Base-by-base conservation (phyloP, 2,113 vertebrate species). In the Chamaetylas fuelleborni region DNA sequence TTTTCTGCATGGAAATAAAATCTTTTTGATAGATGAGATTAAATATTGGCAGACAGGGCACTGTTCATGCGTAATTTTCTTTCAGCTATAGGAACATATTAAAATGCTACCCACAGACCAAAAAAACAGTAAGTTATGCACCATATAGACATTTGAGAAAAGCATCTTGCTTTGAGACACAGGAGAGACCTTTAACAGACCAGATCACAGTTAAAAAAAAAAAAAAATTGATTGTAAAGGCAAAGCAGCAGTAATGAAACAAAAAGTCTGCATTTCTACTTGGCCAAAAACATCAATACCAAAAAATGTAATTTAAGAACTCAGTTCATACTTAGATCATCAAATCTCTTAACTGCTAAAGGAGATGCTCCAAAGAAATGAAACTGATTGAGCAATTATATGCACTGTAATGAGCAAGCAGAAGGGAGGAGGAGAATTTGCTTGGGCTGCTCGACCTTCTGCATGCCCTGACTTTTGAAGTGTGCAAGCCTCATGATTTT, bases 321-420 rank as follows among this genome's bases (percentile, higher is more conserved):
- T 64, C 47, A 12, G 73, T 82, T 94, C 66, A 45, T 69, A 76
- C 34, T 74, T 89, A 58, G 22, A 88, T 88, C 71, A 78, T 79
- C 69, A 86, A 71, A 67, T 71, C 34, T 86, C 47, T 45, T 65
- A 80, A 73, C 11, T 67, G 43, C 57, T 84, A 60, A 74, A 92
- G 56, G 28, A 91, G 91, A 78, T 1, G 1, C 43, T 62, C 34
- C 42, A 76, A 90, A 94, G 80, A 93, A 94, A 81, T 62, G 20
- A 70, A 92, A 73, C 36, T 62, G 66, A 91, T 61, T 80, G 86
- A 77, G 79, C 83, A 92, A 78, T 82, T 93, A 77, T 12, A 86
- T 57, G 34, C 36, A 50, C 67, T 66, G 24, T 66, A 92, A 90
- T 40, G 71, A 93, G 71, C 38, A 86, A 58, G 77, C 38, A 84